Percentiles rank a stretch among this genome's conserved stretches.
These are phyloP conservation scores for Philopedon plagiatum DNA, from an alignment of 2,888 invertebrate species.

Conservation along the genomic window DNA sequence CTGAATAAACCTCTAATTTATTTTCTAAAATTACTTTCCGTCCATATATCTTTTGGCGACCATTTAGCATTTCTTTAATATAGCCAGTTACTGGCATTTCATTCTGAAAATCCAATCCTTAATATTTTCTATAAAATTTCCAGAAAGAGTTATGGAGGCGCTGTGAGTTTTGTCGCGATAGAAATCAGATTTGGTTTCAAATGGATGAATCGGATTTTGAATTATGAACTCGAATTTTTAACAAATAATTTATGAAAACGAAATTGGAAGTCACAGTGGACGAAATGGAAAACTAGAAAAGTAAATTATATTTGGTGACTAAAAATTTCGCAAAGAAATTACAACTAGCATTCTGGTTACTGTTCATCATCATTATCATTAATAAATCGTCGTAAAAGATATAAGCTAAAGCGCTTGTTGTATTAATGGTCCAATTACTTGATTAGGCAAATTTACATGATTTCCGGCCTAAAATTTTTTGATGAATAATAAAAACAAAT, in stretches of 20 bases:
- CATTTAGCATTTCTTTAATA: neutral
- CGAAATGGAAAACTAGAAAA: constrained; percentile 16
- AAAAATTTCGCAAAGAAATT: too few species aligned
- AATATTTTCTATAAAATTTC: constrained; percentile 25
- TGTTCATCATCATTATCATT: too few species aligned
- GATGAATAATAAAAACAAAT: too few species aligned
- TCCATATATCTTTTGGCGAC: neutral
- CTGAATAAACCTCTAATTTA: too few species aligned
- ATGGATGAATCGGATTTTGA: constrained; percentile 33
- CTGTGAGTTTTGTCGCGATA: constrained; percentile 41
- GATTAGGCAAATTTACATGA: too few species aligned
- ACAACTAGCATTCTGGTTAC: too few species aligned
- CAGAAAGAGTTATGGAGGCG: constrained; percentile 41
- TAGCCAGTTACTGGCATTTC: constrained; percentile 20
- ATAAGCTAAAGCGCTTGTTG: too few species aligned
- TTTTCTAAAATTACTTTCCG: neutral
- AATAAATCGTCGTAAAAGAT: too few species aligned
- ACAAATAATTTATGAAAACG: constrained; percentile 27
- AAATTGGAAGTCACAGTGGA: constrained; percentile 22
- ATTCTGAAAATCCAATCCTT: constrained; percentile 32
- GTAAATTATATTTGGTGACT: too few species aligned
- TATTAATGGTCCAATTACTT: too few species aligned
- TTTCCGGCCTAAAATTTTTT: too few species aligned
- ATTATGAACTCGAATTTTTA: constrained; percentile 2
- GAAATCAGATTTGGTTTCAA: constrained; percentile 35